These are phyloP conservation scores for Ariolimax columbianus DNA, from an alignment of 2,888 invertebrate genomes.

Conservation along the genomic window DNA sequence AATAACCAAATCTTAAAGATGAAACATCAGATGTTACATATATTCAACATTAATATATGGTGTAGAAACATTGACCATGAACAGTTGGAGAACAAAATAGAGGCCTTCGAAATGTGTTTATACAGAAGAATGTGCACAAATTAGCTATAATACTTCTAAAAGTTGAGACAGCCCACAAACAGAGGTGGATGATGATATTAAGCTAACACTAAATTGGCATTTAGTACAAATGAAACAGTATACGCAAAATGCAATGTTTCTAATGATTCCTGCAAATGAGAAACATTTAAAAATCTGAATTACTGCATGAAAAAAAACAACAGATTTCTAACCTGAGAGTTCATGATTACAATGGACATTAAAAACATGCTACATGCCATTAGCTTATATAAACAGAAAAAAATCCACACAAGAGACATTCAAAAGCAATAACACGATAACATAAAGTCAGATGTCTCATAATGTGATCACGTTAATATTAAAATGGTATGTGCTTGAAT, in stretches of 20 bases:
- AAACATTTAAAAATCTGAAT: not conserved
- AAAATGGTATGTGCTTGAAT: slow-evolving; percentile 33
- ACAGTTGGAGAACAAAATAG: too few relatives aligned
- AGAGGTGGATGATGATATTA: not conserved
- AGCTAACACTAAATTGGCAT: slow-evolving; percentile 20
- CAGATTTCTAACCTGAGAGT: not conserved
- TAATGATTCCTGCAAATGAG: not conserved
- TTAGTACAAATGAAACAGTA: not conserved
- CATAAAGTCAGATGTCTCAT: slow-evolving; percentile 30
- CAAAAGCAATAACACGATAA: not conserved
- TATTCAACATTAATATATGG: too few relatives aligned
- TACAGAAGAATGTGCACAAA: too few relatives aligned
- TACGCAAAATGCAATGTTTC: not conserved
- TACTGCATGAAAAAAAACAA: not conserved
- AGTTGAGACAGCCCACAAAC: not conserved
- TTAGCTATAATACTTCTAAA: not conserved
- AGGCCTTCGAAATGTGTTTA: too few relatives aligned
- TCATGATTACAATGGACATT: not conserved
- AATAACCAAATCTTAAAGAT: too few relatives aligned
- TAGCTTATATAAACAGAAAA: not conserved
- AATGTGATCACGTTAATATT: not conserved
- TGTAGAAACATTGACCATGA: too few relatives aligned
- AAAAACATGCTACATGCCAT: not conserved
- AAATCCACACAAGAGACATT: not conserved
- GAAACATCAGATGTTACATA: too few relatives aligned